These are phyloP conservation scores for Diorhabda elongata DNA, from an alignment of 1,140 invertebrate species.

Conservation along the genomic window DNA sequence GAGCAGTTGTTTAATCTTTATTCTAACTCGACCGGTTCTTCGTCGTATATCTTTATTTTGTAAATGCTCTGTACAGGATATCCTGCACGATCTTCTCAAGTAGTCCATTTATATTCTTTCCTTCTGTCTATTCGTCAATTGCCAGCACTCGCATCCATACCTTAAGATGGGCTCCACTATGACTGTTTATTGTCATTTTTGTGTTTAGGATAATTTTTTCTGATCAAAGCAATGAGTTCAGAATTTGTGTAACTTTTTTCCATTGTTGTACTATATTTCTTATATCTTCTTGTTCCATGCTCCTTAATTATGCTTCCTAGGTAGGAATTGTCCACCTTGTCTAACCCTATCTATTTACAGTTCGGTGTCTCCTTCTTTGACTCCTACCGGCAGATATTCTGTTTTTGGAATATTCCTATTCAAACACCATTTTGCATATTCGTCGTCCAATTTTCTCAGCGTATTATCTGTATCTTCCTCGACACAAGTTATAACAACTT, in stretches of 20 bases:
- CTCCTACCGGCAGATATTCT: not conserved
- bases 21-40: too few relatives aligned
- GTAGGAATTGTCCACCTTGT: too few relatives aligned
- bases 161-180: constrained; percentile 10
- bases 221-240: not conserved
- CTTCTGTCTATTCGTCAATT: too few relatives aligned
- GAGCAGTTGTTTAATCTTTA: too few relatives aligned
- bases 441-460: too few relatives aligned
- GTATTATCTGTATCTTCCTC: constrained; percentile 8
- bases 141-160: constrained; percentile 5
- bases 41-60: too few relatives aligned
- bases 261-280: not conserved
- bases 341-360: too few relatives aligned
- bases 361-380: not conserved
- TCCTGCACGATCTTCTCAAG: too few relatives aligned
- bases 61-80: too few relatives aligned
- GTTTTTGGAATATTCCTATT: not conserved
- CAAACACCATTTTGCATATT: not conserved
- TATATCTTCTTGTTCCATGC: not conserved
- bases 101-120: too few relatives aligned
- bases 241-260: not conserved
- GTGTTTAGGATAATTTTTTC: constrained; percentile 5
- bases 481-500: not conserved
- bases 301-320: too few relatives aligned
- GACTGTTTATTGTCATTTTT: constrained; percentile 8